Evolutionary conservation across 1,140 invertebrate genomes (phyloP).

Genomic region (Rhagoletis zephyria): DNA sequence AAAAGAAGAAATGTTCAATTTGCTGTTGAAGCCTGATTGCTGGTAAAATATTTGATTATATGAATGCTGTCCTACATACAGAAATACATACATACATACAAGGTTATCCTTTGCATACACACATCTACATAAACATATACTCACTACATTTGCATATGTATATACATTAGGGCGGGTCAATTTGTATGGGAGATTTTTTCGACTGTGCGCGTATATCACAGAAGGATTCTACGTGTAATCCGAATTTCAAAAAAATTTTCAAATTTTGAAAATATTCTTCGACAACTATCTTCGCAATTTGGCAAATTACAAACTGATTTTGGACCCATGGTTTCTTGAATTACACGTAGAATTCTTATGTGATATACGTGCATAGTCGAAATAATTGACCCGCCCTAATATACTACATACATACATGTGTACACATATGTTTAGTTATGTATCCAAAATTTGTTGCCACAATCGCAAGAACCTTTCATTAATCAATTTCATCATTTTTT

Average conservation of each 20-base stretch:
- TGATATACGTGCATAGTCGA: too few species aligned
- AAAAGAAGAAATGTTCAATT: not conserved
- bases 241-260: too few species aligned
- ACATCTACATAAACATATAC: not conserved
- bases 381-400: not conserved
- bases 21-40: conserved; percentile 1
- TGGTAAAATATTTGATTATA: conserved; percentile 25
- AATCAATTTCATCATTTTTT: conserved; percentile 35
- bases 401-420: not conserved
- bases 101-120: not conserved
- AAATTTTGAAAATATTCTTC: too few species aligned
- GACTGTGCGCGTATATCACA: too few species aligned
- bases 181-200: too few species aligned
- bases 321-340: too few species aligned
- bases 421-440: not conserved
- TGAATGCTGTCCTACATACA: not conserved
- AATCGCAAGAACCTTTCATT: conserved; percentile 29
- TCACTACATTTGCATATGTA: not conserved
- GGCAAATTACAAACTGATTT: too few species aligned
- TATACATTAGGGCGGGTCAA: too few species aligned
- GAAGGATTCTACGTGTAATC: too few species aligned
- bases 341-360: too few species aligned
- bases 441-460: not conserved
- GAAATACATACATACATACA: not conserved
- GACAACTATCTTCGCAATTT: too few species aligned